phyloP scores from a whole-genome alignment of 2,113 vertebrate species.

The Rhinolophus sinicus region DNA sequence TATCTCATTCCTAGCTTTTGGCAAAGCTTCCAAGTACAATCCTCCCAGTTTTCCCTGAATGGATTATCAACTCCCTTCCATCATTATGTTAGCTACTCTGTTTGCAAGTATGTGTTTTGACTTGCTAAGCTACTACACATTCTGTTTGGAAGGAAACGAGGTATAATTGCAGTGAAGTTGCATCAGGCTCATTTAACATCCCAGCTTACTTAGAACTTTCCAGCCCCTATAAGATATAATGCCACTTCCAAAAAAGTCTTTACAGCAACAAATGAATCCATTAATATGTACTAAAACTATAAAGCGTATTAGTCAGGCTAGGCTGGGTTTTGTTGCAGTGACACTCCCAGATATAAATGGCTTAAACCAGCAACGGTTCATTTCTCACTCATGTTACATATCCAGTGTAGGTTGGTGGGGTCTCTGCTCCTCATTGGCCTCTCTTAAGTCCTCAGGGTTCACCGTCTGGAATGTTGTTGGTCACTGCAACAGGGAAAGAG shows the following conservation, averaged over 20 bases:
- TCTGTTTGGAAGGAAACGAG: background rate
- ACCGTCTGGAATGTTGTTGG: background rate
- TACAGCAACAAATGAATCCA: background rate
- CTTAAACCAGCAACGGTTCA: background rate
- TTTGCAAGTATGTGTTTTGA: background rate
- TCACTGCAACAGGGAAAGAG: background rate
- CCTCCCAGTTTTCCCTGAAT: slow-evolving; percentile 1
- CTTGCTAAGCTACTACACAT: background rate
- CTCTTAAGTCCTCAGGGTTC: background rate
- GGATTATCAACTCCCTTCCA: background rate
- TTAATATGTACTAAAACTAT: background rate
- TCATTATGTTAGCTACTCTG: background rate
- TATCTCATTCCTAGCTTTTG: slow-evolving; percentile 30
- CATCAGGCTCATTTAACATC: background rate
- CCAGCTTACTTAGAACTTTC: background rate
- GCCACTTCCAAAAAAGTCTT: background rate
- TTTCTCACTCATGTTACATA: background rate
- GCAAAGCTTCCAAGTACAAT: background rate
- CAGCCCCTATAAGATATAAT: background rate
- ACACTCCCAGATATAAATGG: background rate
- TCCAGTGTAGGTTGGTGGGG: background rate
- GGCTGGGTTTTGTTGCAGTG: slow-evolving; percentile 25
- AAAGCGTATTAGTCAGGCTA: background rate
- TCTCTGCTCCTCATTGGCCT: background rate
- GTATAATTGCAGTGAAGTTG: background rate